Base-by-base conservation (phyloP, 2,888 invertebrate species). In the Pemphredon lugubris region DNA sequence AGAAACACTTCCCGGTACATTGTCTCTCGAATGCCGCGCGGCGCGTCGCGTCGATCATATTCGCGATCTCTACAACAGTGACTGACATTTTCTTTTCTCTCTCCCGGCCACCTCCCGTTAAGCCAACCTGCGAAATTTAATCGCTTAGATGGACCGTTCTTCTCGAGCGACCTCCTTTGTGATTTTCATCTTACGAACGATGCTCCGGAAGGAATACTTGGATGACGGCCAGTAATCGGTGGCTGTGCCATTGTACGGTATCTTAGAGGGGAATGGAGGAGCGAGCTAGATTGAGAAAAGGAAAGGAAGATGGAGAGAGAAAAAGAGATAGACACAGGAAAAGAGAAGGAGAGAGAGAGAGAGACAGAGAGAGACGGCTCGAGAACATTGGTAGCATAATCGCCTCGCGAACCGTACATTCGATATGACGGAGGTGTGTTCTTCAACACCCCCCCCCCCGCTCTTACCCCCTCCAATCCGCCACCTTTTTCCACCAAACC, bases 191-290 rank as follows among this genome's bases (percentile, higher is more conserved):
- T 30, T 13, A 47, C 45, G 45, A 70, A 54, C 44, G 30, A 58
- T 54, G 32, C 57, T 57, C 34, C 42, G 42, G 53, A 48, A 39
- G 21, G 44, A 51, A 67, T 67, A 67, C 37, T 70, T 70, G 69
- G 69, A 40, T 40, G 50, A 11, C 32, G 30, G 69, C 69, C 69
- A 70, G 37, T 54, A 42, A 48, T 26, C 42, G 23, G 13, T 30
- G 37, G 30, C 32, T 44, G 39, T 42, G 39, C 34, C 47, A 44
- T 34, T 58, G 44, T 30, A 21, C 18, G 26, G 7, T 30, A 48
- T 13, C 26, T 9, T 13, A 7, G 11, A n/a, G 1, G 3, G n/a
- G 34, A 2, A 34, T n/a, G 34, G n/a, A 0, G n/a, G 3, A 34
- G n/a, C 9, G 11, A n/a, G n/a, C 9, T 26, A 34, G n/a, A 20